These are phyloP conservation scores for Platypus cylindrus DNA, from an alignment of 2,888 invertebrate species.

Conservation along the genomic window DNA sequence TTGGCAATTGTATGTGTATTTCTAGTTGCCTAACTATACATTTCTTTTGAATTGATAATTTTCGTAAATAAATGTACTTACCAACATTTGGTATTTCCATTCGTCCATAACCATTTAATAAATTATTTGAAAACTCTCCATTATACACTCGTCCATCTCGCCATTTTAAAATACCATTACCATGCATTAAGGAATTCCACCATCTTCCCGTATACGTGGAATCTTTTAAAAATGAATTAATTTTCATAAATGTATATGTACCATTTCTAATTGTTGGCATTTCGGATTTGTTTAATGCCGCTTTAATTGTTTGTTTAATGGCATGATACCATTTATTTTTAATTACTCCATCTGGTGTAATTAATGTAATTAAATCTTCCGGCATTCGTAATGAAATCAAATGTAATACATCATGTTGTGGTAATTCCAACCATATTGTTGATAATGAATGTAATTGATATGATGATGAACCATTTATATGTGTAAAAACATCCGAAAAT, in stretches of 20 bases:
- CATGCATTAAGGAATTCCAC: slow-evolving; percentile 73
- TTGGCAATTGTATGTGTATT: background rate
- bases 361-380: slow-evolving; percentile 59
- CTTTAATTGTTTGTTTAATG: slow-evolving; percentile 60
- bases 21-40: too few species aligned
- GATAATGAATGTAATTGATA: slow-evolving; percentile 53
- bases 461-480: slow-evolving; percentile 54
- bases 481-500: slow-evolving; percentile 70
- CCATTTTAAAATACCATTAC: slow-evolving; percentile 71
- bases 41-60: too few species aligned
- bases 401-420: slow-evolving; percentile 50
- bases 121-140: slow-evolving; percentile 67
- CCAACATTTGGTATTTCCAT: slow-evolving; percentile 52
- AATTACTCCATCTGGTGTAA: slow-evolving; percentile 50
- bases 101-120: slow-evolving; percentile 58
- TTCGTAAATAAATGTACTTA: too few species aligned
- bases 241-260: slow-evolving; percentile 62
- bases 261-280: slow-evolving; percentile 62
- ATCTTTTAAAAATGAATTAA: slow-evolving; percentile 57
- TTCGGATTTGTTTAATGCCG: slow-evolving; percentile 48
- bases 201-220: slow-evolving; percentile 72
- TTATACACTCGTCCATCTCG: slow-evolving; percentile 64
- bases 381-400: slow-evolving; percentile 61
- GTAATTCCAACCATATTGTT: slow-evolving; percentile 68
- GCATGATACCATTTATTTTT: slow-evolving; percentile 71